Conservation (phyloP, 1,140 invertebrate species). For the Drosophila asahinai region DNA sequence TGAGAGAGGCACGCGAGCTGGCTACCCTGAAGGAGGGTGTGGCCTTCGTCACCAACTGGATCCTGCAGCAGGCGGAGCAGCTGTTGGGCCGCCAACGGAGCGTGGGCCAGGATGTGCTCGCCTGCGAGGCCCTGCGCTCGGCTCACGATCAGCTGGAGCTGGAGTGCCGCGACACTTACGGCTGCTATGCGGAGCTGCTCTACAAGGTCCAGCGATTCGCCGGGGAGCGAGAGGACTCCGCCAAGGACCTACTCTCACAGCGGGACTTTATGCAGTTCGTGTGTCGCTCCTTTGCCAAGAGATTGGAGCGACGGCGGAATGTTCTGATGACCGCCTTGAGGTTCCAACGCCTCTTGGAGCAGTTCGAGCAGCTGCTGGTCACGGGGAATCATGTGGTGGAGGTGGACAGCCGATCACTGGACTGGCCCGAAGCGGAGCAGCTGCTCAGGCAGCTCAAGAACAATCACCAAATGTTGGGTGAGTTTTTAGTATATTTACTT, state of each 20-base stretch:
- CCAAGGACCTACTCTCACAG: conserved; percentile 88
- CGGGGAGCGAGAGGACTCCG: conserved; percentile 80
- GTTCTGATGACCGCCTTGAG: conserved; percentile 91
- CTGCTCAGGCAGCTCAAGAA: conserved; percentile 87
- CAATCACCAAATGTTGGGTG: conserved; percentile 87
- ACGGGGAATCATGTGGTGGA: conserved; percentile 81
- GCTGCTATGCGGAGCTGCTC: conserved; percentile 90
- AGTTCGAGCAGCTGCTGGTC: conserved; percentile 89
- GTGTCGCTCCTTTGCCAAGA: conserved; percentile 90
- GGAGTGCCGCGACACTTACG: conserved; percentile 91
- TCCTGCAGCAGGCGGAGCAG: conserved; percentile 90
- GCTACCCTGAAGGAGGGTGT: conserved; percentile 88
- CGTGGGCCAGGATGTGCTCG: conserved; percentile 89
- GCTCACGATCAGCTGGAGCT: conserved; percentile 92
- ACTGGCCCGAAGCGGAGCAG: conserved; percentile 86
- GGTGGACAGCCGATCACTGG: conserved; percentile 85
- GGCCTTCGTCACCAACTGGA: conserved; percentile 91
- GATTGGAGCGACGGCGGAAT: conserved; percentile 91
- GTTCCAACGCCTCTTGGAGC: conserved; percentile 91
- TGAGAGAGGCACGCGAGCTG: conserved; percentile 88
- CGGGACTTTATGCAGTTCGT: conserved; percentile 93
- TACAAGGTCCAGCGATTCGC: conserved; percentile 88
- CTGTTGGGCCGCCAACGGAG: conserved; percentile 89
- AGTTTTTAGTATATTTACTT: conserved; percentile 26
- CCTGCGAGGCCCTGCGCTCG: conserved; percentile 89